Percentiles rank a stretch among this genome's conserved stretches.
phyloP scores from a whole-genome alignment of 2,113 vertebrate genomes.

The Burhinus bistriatus region DNA sequence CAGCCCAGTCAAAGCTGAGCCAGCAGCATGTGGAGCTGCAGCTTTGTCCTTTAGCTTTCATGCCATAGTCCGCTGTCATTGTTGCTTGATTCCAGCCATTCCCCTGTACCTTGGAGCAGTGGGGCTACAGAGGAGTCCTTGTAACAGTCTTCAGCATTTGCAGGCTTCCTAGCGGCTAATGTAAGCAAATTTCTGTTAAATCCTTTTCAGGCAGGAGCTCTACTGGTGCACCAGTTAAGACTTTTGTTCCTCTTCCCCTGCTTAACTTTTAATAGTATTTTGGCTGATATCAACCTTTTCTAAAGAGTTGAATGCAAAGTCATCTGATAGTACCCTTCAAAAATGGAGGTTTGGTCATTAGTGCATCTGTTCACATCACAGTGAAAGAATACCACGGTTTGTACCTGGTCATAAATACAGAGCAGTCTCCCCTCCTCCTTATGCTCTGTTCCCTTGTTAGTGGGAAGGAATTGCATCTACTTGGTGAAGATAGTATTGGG shows the following conservation, averaged over 20 bases:
- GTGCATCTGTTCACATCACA: not conserved
- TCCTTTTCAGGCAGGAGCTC: not conserved
- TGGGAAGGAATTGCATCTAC: not conserved
- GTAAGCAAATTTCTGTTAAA: not conserved
- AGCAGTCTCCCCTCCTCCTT: not conserved
- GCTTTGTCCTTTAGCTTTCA: not conserved
- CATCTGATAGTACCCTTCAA: not conserved
- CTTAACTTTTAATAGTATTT: not conserved
- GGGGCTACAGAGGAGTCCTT: not conserved
- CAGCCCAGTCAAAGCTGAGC: not conserved
- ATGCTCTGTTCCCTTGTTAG: not conserved
- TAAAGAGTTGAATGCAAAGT: not conserved
- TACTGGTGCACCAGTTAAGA: not conserved
- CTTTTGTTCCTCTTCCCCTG: not conserved
- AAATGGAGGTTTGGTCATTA: not conserved
- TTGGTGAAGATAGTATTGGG: not conserved
- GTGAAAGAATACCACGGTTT: not conserved
- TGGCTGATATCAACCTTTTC: not conserved
- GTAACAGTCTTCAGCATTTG: not conserved
- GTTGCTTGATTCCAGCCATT: not conserved
- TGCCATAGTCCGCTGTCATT: accelerated
- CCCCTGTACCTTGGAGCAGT: not conserved
- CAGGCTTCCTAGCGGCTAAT: not conserved
- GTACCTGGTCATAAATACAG: not conserved
- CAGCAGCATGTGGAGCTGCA: not conserved